Evolutionary conservation across 1,140 invertebrate genomes (phyloP), one percentile per base, ranked within the genome.

Genomic region (Trichonephila clavata): DNA sequence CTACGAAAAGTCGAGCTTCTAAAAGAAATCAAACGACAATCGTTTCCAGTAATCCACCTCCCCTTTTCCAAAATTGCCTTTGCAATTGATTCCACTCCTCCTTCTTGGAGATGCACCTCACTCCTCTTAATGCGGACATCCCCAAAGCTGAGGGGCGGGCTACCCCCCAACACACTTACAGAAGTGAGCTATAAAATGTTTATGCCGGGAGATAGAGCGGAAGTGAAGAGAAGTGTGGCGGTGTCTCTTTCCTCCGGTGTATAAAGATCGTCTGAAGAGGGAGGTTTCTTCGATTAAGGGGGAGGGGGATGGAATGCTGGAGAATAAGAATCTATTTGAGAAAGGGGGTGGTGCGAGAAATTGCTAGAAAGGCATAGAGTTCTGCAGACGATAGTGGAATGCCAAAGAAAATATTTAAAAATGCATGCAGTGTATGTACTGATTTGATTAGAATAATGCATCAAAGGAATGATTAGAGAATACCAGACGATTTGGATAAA

Each of bases 101-200:
- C 81, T 27, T 57, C 81, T 59, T 83, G n/a, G 2, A 14, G 68
- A 77, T 83, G 50, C 50, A 83, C 81, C 81, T 83, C 77, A 50
- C 32, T 50, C 27, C 43, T 32, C 20, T 24, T 83, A 83, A 83
- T 83, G 81, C n/a, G 81, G 81, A 83, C 81, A 83, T 83, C 81
- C 81, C 81, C 43, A 83, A 59, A 83, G 39, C 39, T 13, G 81
- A 24, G 81, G 81, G 39, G 80, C 0, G 50, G 13, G n/a, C 8
- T 21, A 20, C 81, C 81, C 80, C 77, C 77, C n/a, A 39, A 21
- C 81, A 20, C 20, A 83, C 81, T 83, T 24, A 83, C 43, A 81
- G 77, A 81, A 81, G 77, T 81, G 77, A 81, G 77, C 77, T 43
- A 81, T 83, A 83, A 83, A 83, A 83, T 83, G 81, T 83, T 83